These are phyloP conservation scores for Microcebus lehilahytsara DNA, from an alignment of 2,113 vertebrate species.

Conservation along the genomic window DNA sequence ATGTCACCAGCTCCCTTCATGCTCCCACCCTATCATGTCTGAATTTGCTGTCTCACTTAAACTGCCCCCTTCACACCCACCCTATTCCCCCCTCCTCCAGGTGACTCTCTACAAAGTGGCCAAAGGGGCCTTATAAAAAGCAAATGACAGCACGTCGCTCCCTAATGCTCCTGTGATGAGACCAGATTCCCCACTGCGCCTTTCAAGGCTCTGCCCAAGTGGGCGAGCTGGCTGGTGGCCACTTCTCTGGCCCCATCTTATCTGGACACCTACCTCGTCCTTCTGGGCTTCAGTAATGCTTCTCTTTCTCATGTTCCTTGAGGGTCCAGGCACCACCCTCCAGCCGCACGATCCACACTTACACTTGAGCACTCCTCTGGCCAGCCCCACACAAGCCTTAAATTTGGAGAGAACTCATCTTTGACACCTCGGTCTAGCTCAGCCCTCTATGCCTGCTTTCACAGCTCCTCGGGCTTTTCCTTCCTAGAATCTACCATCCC, in stretches of 20 bases:
- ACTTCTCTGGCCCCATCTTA: neutral
- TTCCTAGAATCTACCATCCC: accelerated
- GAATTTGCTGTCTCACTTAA: neutral
- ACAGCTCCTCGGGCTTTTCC: neutral
- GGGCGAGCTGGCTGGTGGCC: neutral
- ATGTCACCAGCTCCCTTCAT: neutral
- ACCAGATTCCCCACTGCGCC: neutral
- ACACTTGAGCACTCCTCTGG: too few species aligned
- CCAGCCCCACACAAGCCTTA: neutral
- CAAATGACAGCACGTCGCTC: neutral
- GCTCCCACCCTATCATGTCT: neutral
- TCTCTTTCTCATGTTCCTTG: neutral
- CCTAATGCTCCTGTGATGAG: neutral
- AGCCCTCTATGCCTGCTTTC: neutral
- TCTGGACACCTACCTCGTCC: accelerated
- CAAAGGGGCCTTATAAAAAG: neutral
- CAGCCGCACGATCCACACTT: neutral
- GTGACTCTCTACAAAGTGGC: neutral
- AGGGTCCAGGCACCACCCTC: neutral
- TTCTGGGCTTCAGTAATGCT: neutral
- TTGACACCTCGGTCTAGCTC: accelerated
- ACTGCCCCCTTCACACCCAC: neutral
- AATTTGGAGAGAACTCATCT: neutral
- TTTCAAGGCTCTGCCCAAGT: neutral
- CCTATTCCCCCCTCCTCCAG: neutral